phyloP scores from a whole-genome alignment of 92 coral and sea anemone species.

The Meandrina meandrites region DNA sequence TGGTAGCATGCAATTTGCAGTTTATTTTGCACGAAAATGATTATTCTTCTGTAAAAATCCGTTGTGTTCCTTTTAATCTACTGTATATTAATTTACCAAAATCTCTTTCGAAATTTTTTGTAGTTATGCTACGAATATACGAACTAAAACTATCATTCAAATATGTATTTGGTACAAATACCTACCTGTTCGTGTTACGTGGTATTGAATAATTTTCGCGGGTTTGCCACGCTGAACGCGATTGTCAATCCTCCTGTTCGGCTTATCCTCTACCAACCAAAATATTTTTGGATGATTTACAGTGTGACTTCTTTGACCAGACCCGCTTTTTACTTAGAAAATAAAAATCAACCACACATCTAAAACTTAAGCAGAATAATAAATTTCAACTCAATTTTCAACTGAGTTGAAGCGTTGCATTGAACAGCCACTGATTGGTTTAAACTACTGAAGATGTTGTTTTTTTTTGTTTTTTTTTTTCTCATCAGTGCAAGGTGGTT shows the following conservation, averaged over 20 bases:
- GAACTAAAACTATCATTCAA: background rate
- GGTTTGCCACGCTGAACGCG: background rate
- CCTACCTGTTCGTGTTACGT: background rate
- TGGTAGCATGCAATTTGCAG: background rate
- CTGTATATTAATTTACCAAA: background rate
- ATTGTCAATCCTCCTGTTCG: background rate
- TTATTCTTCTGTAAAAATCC: background rate
- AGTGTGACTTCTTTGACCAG: too few relatives aligned
- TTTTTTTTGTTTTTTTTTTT: background rate
- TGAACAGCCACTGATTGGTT: background rate
- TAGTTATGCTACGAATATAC: background rate
- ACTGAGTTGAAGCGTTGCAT: background rate
- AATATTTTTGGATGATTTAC: background rate
- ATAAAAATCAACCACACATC: background rate
- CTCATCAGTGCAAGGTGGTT: background rate
- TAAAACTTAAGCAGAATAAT: background rate
- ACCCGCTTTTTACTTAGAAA: background rate
- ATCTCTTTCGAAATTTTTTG: background rate
- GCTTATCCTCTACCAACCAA: background rate
- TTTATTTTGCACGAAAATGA: background rate
- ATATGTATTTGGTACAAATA: background rate
- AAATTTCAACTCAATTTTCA: background rate
- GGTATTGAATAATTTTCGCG: background rate
- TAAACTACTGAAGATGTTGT: background rate
- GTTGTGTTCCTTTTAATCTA: background rate